These are phyloP conservation scores for Castor canadensis DNA, from an alignment of 2,113 vertebrate species.

Conservation along the genomic window DNA sequence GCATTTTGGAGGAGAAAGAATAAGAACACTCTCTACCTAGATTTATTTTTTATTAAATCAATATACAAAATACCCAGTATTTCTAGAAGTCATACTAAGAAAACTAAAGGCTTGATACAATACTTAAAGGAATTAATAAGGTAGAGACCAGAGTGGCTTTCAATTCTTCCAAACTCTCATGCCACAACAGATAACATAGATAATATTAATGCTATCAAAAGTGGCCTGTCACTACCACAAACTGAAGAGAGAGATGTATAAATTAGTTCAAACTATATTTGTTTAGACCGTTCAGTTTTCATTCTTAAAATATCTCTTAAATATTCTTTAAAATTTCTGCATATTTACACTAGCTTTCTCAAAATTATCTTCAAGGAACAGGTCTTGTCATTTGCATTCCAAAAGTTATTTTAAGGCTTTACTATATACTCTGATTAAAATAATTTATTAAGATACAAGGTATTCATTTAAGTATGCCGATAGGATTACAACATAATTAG, in stretches of 20 bases:
- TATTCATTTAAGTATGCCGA: conserved; percentile 40
- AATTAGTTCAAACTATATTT: conserved; percentile 12
- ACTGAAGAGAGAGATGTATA: conserved; percentile 28
- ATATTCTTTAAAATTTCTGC: too few relatives aligned
- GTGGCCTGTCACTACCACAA: neutral
- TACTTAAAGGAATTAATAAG: conserved; percentile 24
- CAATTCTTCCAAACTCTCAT: conserved; percentile 11
- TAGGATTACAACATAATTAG: conserved; percentile 54
- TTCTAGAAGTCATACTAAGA: conserved; percentile 44
- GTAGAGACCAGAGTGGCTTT: conserved; percentile 9
- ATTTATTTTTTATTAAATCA: neutral
- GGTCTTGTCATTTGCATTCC: conserved; percentile 69
- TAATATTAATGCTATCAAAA: conserved; percentile 45
- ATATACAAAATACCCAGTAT: conserved; percentile 24
- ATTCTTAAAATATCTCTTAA: conserved; percentile 43
- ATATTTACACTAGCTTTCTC: conserved; percentile 69
- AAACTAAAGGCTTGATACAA: conserved; percentile 47
- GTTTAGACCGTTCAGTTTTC: conserved; percentile 30
- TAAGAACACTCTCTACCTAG: neutral
- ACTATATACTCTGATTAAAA: conserved; percentile 75
- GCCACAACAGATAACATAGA: neutral
- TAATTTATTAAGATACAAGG: conserved; percentile 42
- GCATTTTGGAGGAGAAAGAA: neutral
- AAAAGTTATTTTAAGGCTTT: conserved; percentile 79
- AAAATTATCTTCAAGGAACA: conserved; percentile 74